Percentiles rank a stretch among this genome's conserved stretches.
Evolutionary conservation across 1,140 invertebrate species (phyloP).

Genomic region (Drepana arcuata): DNA sequence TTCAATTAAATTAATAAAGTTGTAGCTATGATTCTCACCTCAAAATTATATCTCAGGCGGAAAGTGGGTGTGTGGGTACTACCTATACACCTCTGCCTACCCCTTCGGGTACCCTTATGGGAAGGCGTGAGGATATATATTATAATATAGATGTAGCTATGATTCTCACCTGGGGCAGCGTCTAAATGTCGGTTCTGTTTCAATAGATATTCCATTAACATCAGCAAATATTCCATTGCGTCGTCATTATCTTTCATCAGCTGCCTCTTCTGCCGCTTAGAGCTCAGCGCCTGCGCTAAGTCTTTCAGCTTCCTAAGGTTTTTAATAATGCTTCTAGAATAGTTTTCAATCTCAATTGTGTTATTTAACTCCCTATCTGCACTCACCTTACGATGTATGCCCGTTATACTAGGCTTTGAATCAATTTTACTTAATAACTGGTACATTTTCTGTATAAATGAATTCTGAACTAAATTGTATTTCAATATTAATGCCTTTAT

Average conservation of each 20-base stretch:
- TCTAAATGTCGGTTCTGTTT: conserved; percentile 32
- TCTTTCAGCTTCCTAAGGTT: conserved; percentile 40
- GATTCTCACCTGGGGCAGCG: conserved; percentile 26
- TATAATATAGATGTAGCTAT: too few species aligned
- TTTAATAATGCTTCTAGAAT: conserved; percentile 36
- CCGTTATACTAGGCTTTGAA: conserved; percentile 7
- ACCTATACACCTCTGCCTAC: too few species aligned
- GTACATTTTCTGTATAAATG: conserved; percentile 42
- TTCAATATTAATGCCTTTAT: conserved; percentile 31
- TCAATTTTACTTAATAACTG: conserved; percentile 27
- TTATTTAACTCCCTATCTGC: conserved; percentile 14
- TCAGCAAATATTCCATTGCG: conserved; percentile 44
- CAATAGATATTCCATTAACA: conserved; percentile 50
- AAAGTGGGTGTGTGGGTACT: too few species aligned
- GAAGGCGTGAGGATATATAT: too few species aligned
- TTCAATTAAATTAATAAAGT: too few species aligned
- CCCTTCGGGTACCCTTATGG: too few species aligned
- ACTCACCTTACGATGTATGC: conserved; percentile 14
- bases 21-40: too few species aligned
- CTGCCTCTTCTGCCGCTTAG: conserved; percentile 30
- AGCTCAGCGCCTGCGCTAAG: conserved; percentile 26
- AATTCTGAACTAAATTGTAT: conserved; percentile 45
- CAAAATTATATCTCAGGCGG: neutral
- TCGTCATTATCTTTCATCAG: conserved; percentile 25
- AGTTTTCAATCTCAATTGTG: conserved; percentile 20